phyloP scores from a whole-genome alignment of 2,888 invertebrate genomes.

The Zootermopsis nevadensis region DNA sequence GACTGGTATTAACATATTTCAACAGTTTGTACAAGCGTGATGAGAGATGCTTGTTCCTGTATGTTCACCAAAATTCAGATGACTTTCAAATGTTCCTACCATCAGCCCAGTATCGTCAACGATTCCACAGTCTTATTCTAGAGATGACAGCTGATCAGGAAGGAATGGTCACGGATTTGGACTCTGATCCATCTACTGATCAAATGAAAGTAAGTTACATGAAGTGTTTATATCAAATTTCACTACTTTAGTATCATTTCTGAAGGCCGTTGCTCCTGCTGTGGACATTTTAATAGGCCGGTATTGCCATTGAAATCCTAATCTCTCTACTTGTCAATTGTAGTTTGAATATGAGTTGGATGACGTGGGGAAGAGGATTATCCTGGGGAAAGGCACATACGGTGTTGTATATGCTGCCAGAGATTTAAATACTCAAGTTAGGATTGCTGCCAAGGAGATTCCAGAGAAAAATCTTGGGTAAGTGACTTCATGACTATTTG shows the following conservation, averaged over 20 bases:
- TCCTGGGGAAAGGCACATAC: slow-evolving; percentile 95
- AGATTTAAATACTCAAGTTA: slow-evolving; percentile 91
- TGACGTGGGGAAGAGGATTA: slow-evolving; percentile 85
- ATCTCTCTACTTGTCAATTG: slow-evolving; percentile 52
- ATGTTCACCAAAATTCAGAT: slow-evolving; percentile 97
- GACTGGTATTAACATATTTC: background rate
- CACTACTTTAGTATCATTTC: background rate
- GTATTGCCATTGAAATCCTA: too few species aligned
- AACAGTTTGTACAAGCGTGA: slow-evolving; percentile 93
- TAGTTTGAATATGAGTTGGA: slow-evolving; percentile 96
- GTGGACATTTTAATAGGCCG: too few species aligned
- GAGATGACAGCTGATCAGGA: slow-evolving; percentile 92
- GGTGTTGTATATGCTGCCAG: slow-evolving; percentile 95
- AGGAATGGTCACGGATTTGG: slow-evolving; percentile 78
- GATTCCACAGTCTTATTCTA: slow-evolving; percentile 85
- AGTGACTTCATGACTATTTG: slow-evolving; percentile 20
- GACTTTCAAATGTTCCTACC: slow-evolving; percentile 99
- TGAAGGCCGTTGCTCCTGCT: too few species aligned
- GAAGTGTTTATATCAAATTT: background rate
- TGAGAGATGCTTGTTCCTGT: slow-evolving; percentile 94
- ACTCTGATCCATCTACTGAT: slow-evolving; percentile 78
- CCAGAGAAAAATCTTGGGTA: slow-evolving; percentile 93
- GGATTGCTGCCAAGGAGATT: slow-evolving; percentile 98
- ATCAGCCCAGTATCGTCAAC: slow-evolving; percentile 84
- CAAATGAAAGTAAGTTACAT: slow-evolving; percentile 67